These are phyloP conservation scores for Drosophila tripunctata DNA, from an alignment of 2,888 invertebrate genomes.

Conservation along the genomic window DNA sequence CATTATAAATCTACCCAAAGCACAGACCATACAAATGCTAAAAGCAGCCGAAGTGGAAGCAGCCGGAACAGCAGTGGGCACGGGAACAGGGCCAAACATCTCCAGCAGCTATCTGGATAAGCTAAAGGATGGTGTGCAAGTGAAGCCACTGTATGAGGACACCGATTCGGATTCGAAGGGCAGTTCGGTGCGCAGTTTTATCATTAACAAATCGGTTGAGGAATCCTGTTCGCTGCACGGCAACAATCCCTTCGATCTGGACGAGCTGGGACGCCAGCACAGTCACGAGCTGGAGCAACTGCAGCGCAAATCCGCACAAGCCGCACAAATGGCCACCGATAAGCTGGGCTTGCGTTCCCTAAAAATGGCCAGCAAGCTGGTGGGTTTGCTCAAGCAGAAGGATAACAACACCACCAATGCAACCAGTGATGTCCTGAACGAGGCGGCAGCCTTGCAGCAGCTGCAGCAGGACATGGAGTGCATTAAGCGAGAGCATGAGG, in stretches of 20 bases:
- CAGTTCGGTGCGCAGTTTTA: constrained; percentile 82
- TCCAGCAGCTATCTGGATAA: constrained; percentile 78
- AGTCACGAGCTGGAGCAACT: constrained; percentile 84
- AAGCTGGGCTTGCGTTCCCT: constrained; percentile 70
- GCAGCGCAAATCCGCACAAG: constrained; percentile 84
- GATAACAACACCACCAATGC: constrained; percentile 13
- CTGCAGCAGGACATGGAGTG: constrained; percentile 77
- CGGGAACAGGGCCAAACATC: constrained; percentile 41
- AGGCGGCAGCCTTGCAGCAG: constrained; percentile 60
- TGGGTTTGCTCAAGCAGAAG: constrained; percentile 72
- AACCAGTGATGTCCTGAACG: constrained; percentile 23
- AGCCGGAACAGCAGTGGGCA: constrained; percentile 36
- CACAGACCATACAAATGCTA: constrained; percentile 77
- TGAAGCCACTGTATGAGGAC: constrained; percentile 82
- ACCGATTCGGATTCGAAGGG: constrained; percentile 83
- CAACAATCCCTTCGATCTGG: constrained; percentile 85
- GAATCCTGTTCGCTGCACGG: constrained; percentile 84
- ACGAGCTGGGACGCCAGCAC: constrained; percentile 82
- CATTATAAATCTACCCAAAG: constrained; percentile 82
- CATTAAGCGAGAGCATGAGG: constrained; percentile 79
- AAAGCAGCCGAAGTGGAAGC: constrained; percentile 52
- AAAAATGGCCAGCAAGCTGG: constrained; percentile 77
- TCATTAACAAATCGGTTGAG: constrained; percentile 82
- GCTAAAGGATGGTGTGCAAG: constrained; percentile 70
- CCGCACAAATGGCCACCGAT: constrained; percentile 75